Conservation (phyloP, 2,888 invertebrate genomes). For the Rhagophthalmus giganteus region DNA sequence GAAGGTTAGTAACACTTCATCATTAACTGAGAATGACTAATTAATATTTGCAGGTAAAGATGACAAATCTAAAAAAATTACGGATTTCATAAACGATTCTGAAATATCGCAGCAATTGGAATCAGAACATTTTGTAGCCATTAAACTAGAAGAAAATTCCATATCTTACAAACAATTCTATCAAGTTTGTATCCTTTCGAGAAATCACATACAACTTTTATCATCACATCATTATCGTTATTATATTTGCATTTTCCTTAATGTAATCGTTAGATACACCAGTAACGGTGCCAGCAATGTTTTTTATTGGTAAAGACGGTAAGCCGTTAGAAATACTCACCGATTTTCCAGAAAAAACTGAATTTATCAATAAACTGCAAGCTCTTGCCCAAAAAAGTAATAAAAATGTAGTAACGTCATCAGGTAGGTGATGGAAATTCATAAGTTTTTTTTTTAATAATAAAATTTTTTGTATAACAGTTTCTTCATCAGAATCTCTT, state of each 20-base stretch:
- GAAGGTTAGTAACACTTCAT: conserved; percentile 62
- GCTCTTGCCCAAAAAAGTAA: conserved; percentile 62
- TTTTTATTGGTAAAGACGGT: conserved; percentile 84
- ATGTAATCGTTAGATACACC: conserved; percentile 77
- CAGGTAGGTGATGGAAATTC: no score
- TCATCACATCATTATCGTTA: no score
- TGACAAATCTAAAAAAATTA: conserved; percentile 69
- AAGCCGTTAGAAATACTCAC: conserved; percentile 78
- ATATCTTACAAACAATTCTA: conserved; percentile 77
- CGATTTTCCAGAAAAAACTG: conserved; percentile 62
- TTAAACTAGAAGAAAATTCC: conserved; percentile 75
- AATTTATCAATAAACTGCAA: conserved; percentile 68
- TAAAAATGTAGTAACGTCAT: no score
- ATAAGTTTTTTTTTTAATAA: no score
- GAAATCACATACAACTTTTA: conserved; percentile 20
- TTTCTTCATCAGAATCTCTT: no score
- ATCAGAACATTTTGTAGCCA: conserved; percentile 70
- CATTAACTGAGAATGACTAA: conserved; percentile 2
- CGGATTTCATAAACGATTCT: conserved; percentile 63
- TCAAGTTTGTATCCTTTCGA: conserved; percentile 86
- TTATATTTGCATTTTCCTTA: no score
- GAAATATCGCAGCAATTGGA: conserved; percentile 64
- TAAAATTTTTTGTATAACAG: no score
- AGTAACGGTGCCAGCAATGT: conserved; percentile 78
- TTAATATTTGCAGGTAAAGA: conserved; percentile 66